Evolutionary conservation across 2,113 vertebrate species (phyloP), one percentile per base, ranked within the genome.

Genomic region (Dicaeum eximium): DNA sequence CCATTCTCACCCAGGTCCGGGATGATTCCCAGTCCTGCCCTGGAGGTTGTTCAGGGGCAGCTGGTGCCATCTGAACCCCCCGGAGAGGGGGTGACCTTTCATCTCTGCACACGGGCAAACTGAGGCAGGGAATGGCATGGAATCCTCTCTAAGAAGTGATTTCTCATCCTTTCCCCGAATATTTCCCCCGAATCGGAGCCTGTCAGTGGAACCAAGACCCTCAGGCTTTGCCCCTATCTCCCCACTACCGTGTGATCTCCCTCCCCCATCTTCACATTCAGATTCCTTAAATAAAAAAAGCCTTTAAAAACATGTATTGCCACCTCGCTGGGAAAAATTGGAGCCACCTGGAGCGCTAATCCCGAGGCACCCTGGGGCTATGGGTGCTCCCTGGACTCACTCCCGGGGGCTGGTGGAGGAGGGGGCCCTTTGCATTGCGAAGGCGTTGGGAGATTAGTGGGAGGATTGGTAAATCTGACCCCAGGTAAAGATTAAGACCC

Each of bases 401-500:
- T 80, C 57, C 20, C 6, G 6, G 0, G 5, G 44, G 81, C 37
- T 5, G 18, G 40, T 1, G 2, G 50, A 80, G 73, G 92, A 93
- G 53, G 73, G 54, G 25, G 28, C 78, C 69, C 77, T 89, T 64
- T 91, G n/a, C 37, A 93, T 92, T 93, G 25, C 4, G 12, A 94
- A 92, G 93, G 89, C 53, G 31, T 77, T 47, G 60, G 58, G 47
- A 82, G 93, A 96, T 97, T 95, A 96, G 90, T 0, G 7, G 91
- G 60, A 84, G 84, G 93, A 94, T 95, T 87, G 95, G 93, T 64
- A 81, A 94, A 93, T 92, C 90, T 83, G 88, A 93, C 95, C 86
- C 88, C 88, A 95, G 95, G 95, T 95, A 93, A 95, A 93, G 92
- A 96, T 95, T 96, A 96, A 91, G 66, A 84, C 40, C 47, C 53